phyloP scores from a whole-genome alignment of 2,888 invertebrate species.

The Colostygia pectinataria region DNA sequence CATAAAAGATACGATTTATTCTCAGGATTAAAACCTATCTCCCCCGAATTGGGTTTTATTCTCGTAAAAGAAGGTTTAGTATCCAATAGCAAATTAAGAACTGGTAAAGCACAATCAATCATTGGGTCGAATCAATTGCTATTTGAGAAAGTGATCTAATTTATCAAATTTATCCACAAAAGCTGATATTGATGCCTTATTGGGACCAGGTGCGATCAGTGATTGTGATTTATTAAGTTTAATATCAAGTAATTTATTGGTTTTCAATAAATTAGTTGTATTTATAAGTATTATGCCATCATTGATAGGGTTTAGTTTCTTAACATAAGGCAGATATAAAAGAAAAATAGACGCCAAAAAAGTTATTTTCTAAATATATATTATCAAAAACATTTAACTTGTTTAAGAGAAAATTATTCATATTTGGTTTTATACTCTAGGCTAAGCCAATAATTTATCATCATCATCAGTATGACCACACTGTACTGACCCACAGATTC shows the following conservation, averaged over 20 bases:
- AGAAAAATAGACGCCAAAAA: no score
- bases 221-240: constrained; percentile 34
- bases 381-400: no score
- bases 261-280: constrained; percentile 2
- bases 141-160: constrained; percentile 52
- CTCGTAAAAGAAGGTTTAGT: constrained; percentile 27
- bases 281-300: no score
- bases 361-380: no score
- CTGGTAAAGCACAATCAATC: constrained; percentile 46
- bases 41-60: constrained; percentile 11
- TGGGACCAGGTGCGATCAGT: constrained; percentile 42
- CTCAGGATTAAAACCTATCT: background rate
- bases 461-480: no score
- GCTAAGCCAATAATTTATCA: no score
- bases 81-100: constrained; percentile 25
- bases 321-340: no score
- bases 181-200: constrained; percentile 39
- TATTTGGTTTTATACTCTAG: no score
- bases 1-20: constrained; percentile 35
- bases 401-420: no score
- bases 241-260: no score
- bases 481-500: no score
- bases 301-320: no score
- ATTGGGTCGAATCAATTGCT: constrained; percentile 47
- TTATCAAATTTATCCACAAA: constrained; percentile 52